phyloP scores from a whole-genome alignment of 2,113 vertebrate genomes.

The Eulemur rufifrons region DNA sequence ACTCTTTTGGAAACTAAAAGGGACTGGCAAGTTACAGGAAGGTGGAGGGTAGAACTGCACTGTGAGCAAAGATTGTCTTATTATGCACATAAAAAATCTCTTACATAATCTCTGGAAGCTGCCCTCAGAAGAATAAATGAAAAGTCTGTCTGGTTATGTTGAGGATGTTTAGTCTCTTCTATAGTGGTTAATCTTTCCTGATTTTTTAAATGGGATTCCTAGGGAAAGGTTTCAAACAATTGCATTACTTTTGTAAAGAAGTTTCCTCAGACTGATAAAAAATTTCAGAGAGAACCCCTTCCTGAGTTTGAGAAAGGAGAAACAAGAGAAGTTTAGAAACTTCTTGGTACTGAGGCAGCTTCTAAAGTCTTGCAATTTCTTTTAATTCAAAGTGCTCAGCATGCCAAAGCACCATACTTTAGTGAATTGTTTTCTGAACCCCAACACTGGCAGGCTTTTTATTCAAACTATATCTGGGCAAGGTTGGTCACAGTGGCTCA shows the following conservation, averaged over 20 bases:
- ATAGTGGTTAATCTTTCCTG: not conserved
- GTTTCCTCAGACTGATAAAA: not conserved
- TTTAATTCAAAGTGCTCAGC: not conserved
- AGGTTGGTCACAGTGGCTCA: too few relatives aligned
- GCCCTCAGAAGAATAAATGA: not conserved
- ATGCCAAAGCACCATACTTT: not conserved
- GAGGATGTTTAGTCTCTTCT: not conserved
- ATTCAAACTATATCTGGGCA: not conserved
- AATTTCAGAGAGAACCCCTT: not conserved
- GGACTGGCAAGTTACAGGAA: not conserved
- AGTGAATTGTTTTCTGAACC: not conserved
- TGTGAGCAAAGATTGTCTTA: not conserved
- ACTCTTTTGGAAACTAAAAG: not conserved
- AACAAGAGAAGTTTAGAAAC: not conserved
- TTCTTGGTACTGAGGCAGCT: not conserved
- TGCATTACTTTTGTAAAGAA: not conserved
- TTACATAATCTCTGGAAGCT: not conserved
- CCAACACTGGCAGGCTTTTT: not conserved
- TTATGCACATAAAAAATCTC: not conserved
- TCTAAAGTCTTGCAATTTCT: not conserved
- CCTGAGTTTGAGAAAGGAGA: not conserved
- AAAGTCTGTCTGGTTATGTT: not conserved
- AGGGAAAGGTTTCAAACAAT: not conserved
- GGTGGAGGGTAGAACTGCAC: not conserved
- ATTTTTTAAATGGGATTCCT: not conserved